Conservation (phyloP, 2,888 invertebrate species). For the Epiblema foenella region DNA sequence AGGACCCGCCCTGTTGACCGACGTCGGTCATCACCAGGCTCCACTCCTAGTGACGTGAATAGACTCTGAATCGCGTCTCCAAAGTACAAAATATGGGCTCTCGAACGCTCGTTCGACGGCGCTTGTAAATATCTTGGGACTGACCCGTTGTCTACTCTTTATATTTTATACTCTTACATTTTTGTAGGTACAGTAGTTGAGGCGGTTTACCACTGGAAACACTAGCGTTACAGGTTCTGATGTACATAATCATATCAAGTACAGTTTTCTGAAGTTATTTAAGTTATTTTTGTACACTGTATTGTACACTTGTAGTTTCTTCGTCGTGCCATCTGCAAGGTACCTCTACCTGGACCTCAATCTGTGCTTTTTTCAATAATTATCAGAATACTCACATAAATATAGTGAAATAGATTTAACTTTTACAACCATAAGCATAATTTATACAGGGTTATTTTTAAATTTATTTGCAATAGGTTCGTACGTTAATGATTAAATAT, state of each 20-base stretch:
- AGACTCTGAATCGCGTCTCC: constrained; percentile 66
- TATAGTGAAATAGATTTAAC: constrained; percentile 75
- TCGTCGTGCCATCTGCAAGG: constrained; percentile 76
- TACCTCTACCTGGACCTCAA: constrained; percentile 79
- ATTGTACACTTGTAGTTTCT: constrained; percentile 74
- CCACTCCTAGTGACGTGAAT: constrained; percentile 60
- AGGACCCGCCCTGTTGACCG: constrained; percentile 75
- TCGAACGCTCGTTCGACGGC: constrained; percentile 23
- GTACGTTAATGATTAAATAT: constrained; percentile 44
- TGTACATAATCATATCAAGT: constrained; percentile 82
- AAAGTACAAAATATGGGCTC: constrained; percentile 67
- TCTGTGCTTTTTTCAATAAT: constrained; percentile 76
- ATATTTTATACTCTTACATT: constrained; percentile 51
- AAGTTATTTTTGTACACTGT: constrained; percentile 68
- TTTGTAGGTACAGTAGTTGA: constrained; percentile 43
- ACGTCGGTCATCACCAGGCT: constrained; percentile 68
- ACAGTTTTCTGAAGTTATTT: constrained; percentile 74
- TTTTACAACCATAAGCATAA: constrained; percentile 80
- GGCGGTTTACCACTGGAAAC: constrained; percentile 51
- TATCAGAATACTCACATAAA: constrained; percentile 80
- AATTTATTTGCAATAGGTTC: constrained; percentile 58
- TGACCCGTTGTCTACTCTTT: constrained; percentile 52
- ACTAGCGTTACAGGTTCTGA: constrained; percentile 57
- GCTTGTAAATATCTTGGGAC: constrained; percentile 56
- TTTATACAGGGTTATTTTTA: constrained; percentile 84